Base-by-base conservation (phyloP, 1,140 invertebrate species). In the Idris sp. region DNA sequence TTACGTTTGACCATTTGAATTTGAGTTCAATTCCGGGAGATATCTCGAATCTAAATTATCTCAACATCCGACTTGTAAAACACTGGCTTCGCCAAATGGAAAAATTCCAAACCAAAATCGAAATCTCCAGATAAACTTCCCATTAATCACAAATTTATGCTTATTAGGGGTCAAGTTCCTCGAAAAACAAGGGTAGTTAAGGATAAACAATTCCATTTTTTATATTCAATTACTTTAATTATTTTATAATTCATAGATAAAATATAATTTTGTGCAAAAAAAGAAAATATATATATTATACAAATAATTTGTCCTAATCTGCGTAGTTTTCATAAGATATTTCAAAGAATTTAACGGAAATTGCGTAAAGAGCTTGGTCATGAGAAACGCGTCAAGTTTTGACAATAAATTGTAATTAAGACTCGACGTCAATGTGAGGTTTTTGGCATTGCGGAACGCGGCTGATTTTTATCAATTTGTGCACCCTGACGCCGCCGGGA, bases 331-430 rank as follows among this genome's bases (percentile, higher is more conserved):
- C 19, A 22, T 4, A 22, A 22, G 19, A 22, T 22, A n/a, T n/a
- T n/a, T n/a, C n/a, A n/a, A n/a, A n/a, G n/a, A n/a, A n/a, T n/a
- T n/a, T n/a, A n/a, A n/a, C n/a, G n/a, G n/a, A n/a, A n/a, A n/a
- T n/a, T n/a, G n/a, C 26, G 41, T 30, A n/a, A 46, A 38, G 15
- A 38, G 31, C 40, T 49, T 26, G 22, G 25, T 64, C 36, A 41
- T 10, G 31, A 61, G 46, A 61, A 54, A 28, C 36, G 59, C 36
- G 41, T 67, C 48, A 72, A 76, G 54, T 49, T 54, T 48, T 76
- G 74, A 76, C 74, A 76, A 76, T 76, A 76, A 76, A 76, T 72
- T 76, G 74, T 76, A 67, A 76, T 76, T 61, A 71, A 59, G 41
- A 62, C 41, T 61, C 38, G 53, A 58, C 8, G 36, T 41, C 54